These are phyloP conservation scores for Eubasilissa regina DNA, from an alignment of 1,140 invertebrate species.

Conservation along the genomic window DNA sequence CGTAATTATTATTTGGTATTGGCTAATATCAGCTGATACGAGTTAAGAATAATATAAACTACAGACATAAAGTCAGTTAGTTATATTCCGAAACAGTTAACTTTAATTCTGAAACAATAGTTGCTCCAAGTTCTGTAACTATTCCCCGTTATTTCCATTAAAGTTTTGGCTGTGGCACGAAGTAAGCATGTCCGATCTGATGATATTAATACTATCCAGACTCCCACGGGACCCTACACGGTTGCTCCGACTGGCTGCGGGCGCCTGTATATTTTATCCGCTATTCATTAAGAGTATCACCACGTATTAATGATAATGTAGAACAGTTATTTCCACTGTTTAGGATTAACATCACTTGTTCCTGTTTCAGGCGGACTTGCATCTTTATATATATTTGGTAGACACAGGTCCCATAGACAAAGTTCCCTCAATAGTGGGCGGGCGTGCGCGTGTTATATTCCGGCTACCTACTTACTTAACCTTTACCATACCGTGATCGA, in stretches of 20 bases:
- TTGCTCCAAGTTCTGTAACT: neutral
- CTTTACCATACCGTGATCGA: no score
- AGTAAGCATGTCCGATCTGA: slow-evolving; percentile 34
- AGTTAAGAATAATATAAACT: neutral
- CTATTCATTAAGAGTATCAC: no score
- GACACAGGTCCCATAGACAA: no score
- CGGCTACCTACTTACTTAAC: no score
- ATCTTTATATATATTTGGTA: no score
- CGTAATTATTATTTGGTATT: no score
- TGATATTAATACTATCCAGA: slow-evolving; percentile 50
- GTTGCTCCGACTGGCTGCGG: slow-evolving; percentile 24
- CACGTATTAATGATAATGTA: neutral
- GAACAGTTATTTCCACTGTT: neutral
- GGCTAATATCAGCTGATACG: neutral
- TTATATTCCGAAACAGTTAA: no score
- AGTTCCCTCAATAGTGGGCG: no score
- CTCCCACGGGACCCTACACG: slow-evolving; percentile 35
- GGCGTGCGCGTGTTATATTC: no score
- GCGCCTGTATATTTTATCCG: neutral
- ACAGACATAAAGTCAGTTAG: no score
- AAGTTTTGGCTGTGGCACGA: neutral
- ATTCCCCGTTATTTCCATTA: neutral
- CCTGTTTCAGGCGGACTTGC: no score
- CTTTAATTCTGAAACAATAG: neutral
- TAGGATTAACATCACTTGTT: no score